These are phyloP conservation scores for Alloplasta piceator DNA, from an alignment of 2,888 invertebrate genomes.

Conservation along the genomic window DNA sequence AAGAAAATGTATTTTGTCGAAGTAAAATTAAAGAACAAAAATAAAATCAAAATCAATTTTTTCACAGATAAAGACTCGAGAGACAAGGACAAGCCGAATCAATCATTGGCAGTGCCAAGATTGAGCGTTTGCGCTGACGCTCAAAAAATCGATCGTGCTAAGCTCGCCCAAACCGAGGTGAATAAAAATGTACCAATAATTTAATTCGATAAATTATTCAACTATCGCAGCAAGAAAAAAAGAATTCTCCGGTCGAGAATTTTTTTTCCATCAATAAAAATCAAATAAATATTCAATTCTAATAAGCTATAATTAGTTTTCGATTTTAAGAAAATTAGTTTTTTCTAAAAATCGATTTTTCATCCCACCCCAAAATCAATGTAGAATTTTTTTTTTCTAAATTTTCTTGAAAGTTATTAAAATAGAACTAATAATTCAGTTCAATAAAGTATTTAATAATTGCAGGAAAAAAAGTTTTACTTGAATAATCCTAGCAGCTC, in stretches of 20 bases:
- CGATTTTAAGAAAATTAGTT: no score
- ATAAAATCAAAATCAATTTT: neutral
- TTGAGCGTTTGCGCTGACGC: constrained; percentile 96
- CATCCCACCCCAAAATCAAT: no score
- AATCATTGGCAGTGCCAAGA: constrained; percentile 91
- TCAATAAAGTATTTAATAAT: no score
- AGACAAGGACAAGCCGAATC: constrained; percentile 89
- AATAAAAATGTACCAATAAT: constrained; percentile 19
- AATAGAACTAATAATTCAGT: no score
- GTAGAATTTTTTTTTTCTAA: no score
- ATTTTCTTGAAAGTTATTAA: no score
- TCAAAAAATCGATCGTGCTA: constrained; percentile 96
- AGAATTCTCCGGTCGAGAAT: neutral
- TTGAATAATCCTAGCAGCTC: no score
- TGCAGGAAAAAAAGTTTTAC: no score
- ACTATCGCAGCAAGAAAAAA: neutral
- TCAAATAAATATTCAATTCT: no score
- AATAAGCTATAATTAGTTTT: no score
- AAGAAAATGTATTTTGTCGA: neutral
- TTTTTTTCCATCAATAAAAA: neutral
- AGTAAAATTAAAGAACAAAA: neutral
- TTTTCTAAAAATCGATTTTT: no score
- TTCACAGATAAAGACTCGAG: constrained; percentile 90
- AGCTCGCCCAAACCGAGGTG: constrained; percentile 96
- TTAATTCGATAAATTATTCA: neutral